Evolutionary conservation across 2,888 invertebrate species (phyloP), one percentile per base, ranked within the genome.

Genomic region (Mystacides longicornis): DNA sequence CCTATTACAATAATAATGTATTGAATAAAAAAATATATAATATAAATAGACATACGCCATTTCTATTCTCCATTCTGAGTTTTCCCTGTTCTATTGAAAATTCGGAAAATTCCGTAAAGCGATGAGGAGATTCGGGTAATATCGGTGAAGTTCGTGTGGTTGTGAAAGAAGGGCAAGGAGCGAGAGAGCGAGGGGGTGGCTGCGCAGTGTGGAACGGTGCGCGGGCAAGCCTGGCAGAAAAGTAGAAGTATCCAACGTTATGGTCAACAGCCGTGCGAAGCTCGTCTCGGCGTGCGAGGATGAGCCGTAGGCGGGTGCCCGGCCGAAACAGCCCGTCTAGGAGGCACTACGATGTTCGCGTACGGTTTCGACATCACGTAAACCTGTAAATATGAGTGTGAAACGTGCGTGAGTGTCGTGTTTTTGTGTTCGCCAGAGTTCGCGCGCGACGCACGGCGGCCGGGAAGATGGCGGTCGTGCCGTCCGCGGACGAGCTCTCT

Each of bases 401-500:
- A 55, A 51, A 54, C 55, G 57, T 47, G 57, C 57, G 57, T 55
- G 57, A 54, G 57, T 55, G 57, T 52, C 52, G 54, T 52, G 57
- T 57, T 43, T 21, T 54, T 68, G 67, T 66, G 68, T 68, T 68
- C 66, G 58, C 45, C 62, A 57, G 54, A 20, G 65, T 62, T 63
- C 67, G 67, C 68, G 68, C 69, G 67, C 65, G 68, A 66, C 67
- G 68, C 16, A 65, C 61, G 63, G 63, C 64, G 65, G 68, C 66
- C 67, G 68, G 68, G 69, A 68, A 68, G 64, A 75, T 75, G 75
- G 75, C 76, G 75, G 75, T 75, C 75, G 75, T 75, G 74, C 75
- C 79, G 76, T 76, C 79, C 78, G 80, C 80, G 78, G 70, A 71
- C 72, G 80, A 79, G 75, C 76, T 77, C 77, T 78, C 80, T 74